Conservation (phyloP, 64 coral and sea anemone genomes). For the Platygyra sinensis region DNA sequence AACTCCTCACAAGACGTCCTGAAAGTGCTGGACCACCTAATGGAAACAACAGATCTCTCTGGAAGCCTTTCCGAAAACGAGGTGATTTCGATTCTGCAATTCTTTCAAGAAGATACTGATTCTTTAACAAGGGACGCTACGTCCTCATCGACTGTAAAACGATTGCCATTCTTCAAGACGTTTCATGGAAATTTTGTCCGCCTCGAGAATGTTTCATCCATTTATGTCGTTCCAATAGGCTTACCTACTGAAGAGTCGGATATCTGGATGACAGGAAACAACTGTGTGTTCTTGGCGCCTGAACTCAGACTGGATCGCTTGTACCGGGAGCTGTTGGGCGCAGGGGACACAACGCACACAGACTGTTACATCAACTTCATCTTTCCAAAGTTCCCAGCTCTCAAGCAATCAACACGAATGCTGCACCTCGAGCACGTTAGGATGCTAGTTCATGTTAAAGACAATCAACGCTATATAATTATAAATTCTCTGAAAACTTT, state of each 20-base stretch:
- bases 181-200: constrained; percentile 54
- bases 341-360: constrained; percentile 48
- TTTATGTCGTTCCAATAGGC: constrained; percentile 59
- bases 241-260: constrained; percentile 66
- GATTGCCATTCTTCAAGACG: constrained; percentile 81
- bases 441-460: not conserved
- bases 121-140: constrained; percentile 4
- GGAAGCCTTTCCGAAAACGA: constrained; percentile 41
- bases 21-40: constrained; percentile 61
- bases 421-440: constrained; percentile 65
- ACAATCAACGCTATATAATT: constrained; percentile 7
- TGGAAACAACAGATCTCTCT: constrained; percentile 32
- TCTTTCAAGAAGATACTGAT: constrained; percentile 60
- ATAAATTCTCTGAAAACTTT: constrained; percentile 45
- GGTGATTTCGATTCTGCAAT: constrained; percentile 56
- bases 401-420: constrained; percentile 63
- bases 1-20: constrained; percentile 67
- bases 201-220: constrained; percentile 48
- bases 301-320: constrained; percentile 36
- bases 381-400: constrained; percentile 65
- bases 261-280: constrained; percentile 64
- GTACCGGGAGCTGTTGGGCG: constrained; percentile 48
- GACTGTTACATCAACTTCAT: constrained; percentile 87
- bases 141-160: constrained; percentile 38
- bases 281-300: constrained; percentile 75